Conservation (phyloP, 2,888 invertebrate genomes). For the Lobophora halterata region DNA sequence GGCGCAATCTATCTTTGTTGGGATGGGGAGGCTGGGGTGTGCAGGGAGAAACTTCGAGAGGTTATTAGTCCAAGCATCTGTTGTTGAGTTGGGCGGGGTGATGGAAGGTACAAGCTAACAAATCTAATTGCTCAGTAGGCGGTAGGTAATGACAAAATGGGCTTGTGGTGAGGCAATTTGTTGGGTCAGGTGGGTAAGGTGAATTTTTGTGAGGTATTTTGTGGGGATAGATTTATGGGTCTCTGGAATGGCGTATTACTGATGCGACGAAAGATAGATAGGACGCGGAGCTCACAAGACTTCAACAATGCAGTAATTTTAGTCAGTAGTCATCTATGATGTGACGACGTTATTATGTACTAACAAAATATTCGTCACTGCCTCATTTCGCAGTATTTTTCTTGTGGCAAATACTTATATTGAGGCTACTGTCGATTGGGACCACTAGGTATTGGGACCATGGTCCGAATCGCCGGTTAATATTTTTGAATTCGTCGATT, state of each 20-base stretch:
- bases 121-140: constrained; percentile 81
- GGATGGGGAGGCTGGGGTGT: constrained; percentile 68
- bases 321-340: too few species aligned
- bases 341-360: too few species aligned
- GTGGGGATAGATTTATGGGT: constrained; percentile 5
- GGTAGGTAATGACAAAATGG: constrained; percentile 75
- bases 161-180: constrained; percentile 66
- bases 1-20: constrained; percentile 94
- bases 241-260: not conserved
- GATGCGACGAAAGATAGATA: not conserved
- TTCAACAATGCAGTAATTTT: not conserved
- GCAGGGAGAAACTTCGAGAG: constrained; percentile 80
- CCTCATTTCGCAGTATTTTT: too few species aligned
- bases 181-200: constrained; percentile 59
- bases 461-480: too few species aligned
- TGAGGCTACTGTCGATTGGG: too few species aligned
- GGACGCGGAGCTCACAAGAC: too few species aligned
- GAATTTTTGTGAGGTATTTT: constrained; percentile 12
- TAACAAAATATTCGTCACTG: too few species aligned
- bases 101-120: constrained; percentile 80
- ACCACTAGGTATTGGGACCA: too few species aligned
- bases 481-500: too few species aligned
- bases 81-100: constrained; percentile 78
- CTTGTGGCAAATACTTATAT: too few species aligned
- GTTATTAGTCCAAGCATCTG: constrained; percentile 83